Conservation (phyloP, 2,797 vertebrate genomes). For the Sphenopsis melanotis region DNA sequence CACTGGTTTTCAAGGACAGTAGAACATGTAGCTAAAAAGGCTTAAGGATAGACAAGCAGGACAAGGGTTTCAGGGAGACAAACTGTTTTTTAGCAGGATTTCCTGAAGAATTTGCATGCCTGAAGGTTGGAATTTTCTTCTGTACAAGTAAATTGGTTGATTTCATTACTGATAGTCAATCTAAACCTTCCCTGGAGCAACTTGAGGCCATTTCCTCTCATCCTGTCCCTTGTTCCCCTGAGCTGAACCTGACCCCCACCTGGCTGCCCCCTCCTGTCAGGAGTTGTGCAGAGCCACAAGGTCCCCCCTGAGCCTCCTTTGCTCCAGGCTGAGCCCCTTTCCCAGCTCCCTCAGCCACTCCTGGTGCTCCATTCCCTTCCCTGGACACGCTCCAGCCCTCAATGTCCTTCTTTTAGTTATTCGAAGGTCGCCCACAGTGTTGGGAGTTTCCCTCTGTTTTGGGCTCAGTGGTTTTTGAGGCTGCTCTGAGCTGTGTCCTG, state of each 20-base stretch:
- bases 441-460: neutral
- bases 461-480: neutral
- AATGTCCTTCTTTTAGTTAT: neutral
- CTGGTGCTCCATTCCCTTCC: rapidly evolving
- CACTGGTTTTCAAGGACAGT: neutral
- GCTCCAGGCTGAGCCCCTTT: neutral
- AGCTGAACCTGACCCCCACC: neutral
- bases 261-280: neutral
- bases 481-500: neutral
- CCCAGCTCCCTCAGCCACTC: neutral
- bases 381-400: rapidly evolving
- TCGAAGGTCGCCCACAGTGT: neutral
- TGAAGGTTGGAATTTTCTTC: neutral
- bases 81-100: neutral
- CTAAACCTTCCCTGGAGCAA: neutral
- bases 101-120: neutral
- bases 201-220: neutral
- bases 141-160: neutral
- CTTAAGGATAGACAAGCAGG: neutral
- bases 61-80: neutral
- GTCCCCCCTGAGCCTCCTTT: neutral
- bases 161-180: neutral
- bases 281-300: neutral
- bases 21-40: neutral
- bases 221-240: neutral